Base-by-base conservation (phyloP, 53 echinoderm and acorn worm species). In the Zoroaster sp. region DNA sequence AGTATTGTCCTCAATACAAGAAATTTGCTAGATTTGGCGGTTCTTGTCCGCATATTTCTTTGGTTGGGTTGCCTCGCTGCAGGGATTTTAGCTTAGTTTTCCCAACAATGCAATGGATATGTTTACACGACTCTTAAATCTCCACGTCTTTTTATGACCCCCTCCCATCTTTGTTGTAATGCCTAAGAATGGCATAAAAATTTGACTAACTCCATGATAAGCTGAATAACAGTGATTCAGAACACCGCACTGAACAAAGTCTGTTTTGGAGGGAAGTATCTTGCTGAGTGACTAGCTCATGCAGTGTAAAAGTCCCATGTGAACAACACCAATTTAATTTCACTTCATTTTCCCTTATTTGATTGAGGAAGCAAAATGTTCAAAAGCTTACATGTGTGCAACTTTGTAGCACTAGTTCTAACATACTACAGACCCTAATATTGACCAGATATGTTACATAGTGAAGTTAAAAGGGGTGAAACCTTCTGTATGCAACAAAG, bases 21-120 rank as follows among this genome's bases (percentile, higher is more conserved):
- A 82, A 66, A 82, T 43, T 67, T 23, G 82, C 67, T 66, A 82
- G 82, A 82, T 82, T 82, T 82, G 14, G 80, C 21, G 12, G 77
- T 33, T 53, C 28, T 6, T n/a, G 59, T 59, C 82, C 44, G 28
- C 40, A 67, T 82, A 36, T 80, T 55, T 37, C 38, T 80, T 80
- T 65, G 80, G 66, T 68, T 82, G 30, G 82, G 31, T 66, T 82
- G 82, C 17, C 28, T 39, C 44, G 66, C 67, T 82, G 68, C 18
- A 41, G 82, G 82, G 68, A 14, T 14, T 66, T 14, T 28, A 82
- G 82, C 68, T 82, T 82, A 67, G 42, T 82, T 82, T 68, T 31
- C 66, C 82, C 82, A 82, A 82, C 82, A 82, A 82, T 82, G 82
- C 82, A 82, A 82, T 82, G 66, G 82, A 82, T 82, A 82, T 82